Base-by-base conservation (phyloP, 2,888 invertebrate genomes). In the Bibio marci region DNA sequence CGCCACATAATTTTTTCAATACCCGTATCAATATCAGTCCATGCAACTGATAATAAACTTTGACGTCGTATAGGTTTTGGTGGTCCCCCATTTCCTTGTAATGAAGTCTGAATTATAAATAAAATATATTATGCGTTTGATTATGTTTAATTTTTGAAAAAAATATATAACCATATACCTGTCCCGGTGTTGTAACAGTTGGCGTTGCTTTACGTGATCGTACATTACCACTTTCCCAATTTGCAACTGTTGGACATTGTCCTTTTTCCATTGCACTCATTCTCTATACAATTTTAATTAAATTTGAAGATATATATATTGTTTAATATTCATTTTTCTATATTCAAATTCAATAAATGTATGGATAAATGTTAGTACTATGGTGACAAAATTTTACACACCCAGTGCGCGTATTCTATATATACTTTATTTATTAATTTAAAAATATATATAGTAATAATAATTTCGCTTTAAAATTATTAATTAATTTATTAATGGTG, bases 1-100 rank as follows among this genome's bases (percentile, higher is more conserved):
- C 77, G 68, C 72, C 82, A 83, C 48, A 79, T 67, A n/a, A 80
- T 73, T 49, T 76, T 71, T 48, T 76, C 76, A 51, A 76, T 72
- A 3, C 78, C 78, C 1, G 73, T 73, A 47, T 76, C 73, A 45
- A 69, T 70, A 49, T 73, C 73, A 42, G 73, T 57, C 73, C 73
- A 73, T 41, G 73, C 73, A 18, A 73, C 72, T 54, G 73, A 67
- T 4, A 62, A 45, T 13, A 62, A 45, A 43, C 62, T 62, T 48
- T 62, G 62, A 1, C 62, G 53, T 4, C 62, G 51, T 1, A 53
- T 55, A 3, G 61, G 57, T 41, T 61, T 62, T 2, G 60, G 12
- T 13, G 61, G 61, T 18, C 61, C 61, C 22, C 62, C 62, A 34
- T 62, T 62, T 15, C 62, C 62, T 45, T 62, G 62, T 30, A 62